Evolutionary conservation across 2,888 invertebrate genomes (phyloP), one percentile per base, ranked within the genome.

Genomic region (Cryptocephalus moraei): DNA sequence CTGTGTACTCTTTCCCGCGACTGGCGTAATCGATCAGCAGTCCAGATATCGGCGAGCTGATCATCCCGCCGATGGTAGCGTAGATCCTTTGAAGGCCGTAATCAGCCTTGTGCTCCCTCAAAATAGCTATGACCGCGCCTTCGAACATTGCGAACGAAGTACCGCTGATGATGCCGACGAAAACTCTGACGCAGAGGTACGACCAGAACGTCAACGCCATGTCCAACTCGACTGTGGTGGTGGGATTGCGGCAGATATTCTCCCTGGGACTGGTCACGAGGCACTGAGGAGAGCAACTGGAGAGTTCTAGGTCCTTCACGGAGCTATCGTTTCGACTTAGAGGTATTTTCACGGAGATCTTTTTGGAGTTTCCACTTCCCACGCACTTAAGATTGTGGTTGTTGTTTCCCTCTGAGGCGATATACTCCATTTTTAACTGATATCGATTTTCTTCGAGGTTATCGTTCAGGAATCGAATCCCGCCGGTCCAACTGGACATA

Each of bases 131-230:
- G 2, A 84, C 85, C 1, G 86, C 87, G 1, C 86, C 84, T 68
- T 86, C 86, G 63, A 86, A 86, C 83, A 87, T 85, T 31, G 85
- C 84, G 63, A 84, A 85, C 0, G 83, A 80, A 1, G 86, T 86
- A 0, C 86, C 84, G 38, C 84, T 77, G 49, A 85, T 81, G 49
- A 84, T 81, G 13, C 82, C 82, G 60, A 78, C 73, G 59, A 77
- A 75, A 8, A 78, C 77, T 38, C 80, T 71, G 53, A 84, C 79
- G 40, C 73, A 74, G 33, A 84, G 73, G 63, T 87, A 86, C 1
- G 79, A 62, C 84, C 86, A 86, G 65, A 86, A 86, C 0, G 86
- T 86, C 46, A 84, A 68, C 1, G 70, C 65, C 11, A 81, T 76
- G 61, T 86, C 80, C 50, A 79, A 70, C 60, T 82, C 83, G 13